Evolutionary conservation across 2,888 invertebrate genomes (phyloP).

Genomic region (Noctua janthina): DNA sequence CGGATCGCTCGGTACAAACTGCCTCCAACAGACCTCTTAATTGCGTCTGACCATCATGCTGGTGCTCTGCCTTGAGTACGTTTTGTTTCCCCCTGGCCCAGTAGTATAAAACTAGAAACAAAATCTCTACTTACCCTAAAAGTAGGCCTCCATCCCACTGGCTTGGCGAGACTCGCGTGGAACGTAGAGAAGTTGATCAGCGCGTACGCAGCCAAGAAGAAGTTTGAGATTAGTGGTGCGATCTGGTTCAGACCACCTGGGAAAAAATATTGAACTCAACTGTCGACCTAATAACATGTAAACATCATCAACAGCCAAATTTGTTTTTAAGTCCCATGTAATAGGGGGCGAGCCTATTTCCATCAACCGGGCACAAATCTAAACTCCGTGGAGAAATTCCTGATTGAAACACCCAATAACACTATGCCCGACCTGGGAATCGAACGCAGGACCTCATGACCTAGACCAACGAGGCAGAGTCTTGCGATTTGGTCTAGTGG

Average conservation of each 20-base stretch:
- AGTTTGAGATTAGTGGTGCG: constrained; percentile 97
- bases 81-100: not conserved
- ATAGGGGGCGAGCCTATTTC: not conserved
- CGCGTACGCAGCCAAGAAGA: constrained; percentile 98
- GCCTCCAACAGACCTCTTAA: not conserved
- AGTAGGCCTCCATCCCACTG: constrained; percentile 97
- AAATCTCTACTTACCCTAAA: constrained; percentile 92
- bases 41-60: not conserved
- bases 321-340: not conserved
- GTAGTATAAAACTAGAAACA: not conserved
- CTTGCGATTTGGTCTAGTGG: not conserved
- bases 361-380: not conserved
- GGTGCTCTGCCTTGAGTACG: not conserved
- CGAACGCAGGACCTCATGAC: not conserved
- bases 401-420: not conserved
- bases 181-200: constrained; percentile 98
- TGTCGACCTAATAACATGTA: not conserved
- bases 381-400: not conserved
- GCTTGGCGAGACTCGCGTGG: constrained; percentile 97
- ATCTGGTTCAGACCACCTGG: constrained; percentile 96
- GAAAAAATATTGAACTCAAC: constrained; percentile 58
- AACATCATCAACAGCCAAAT: not conserved
- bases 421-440: not conserved
- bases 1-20: not conserved
- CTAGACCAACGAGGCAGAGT: not conserved